These are phyloP conservation scores for Cuniculus paca DNA, from an alignment of 2,797 vertebrate genomes.

Conservation along the genomic window DNA sequence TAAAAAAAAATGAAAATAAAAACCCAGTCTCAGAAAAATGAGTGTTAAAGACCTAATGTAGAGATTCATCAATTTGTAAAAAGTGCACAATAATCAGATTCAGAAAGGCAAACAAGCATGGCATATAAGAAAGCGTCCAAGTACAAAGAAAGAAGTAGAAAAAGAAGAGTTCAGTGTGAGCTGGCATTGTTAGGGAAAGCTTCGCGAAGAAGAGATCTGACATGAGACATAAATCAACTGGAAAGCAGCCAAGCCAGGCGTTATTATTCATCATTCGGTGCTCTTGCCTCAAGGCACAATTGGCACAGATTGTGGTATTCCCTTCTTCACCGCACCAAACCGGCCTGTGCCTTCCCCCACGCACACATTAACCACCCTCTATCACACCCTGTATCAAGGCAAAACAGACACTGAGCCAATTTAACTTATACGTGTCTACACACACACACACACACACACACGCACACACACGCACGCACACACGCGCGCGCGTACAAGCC, in stretches of 20 bases:
- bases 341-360: constrained; percentile 50
- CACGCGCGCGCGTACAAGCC: constrained; percentile 40
- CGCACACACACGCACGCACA: neutral
- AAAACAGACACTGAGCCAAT: neutral
- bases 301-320: constrained; percentile 79
- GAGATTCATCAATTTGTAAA: neutral
- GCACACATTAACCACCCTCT: constrained; percentile 25
- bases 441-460: neutral
- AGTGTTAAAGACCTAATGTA: neutral
- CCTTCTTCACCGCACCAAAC: constrained; percentile 63
- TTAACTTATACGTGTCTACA: neutral
- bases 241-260: constrained; percentile 80
- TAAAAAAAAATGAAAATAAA: constrained; percentile 21
- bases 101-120: neutral
- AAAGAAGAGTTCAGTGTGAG: constrained; percentile 35
- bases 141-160: constrained; percentile 32
- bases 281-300: constrained; percentile 77
- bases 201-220: constrained; percentile 68
- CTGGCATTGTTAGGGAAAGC: constrained; percentile 72
- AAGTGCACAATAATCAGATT: constrained; percentile 4
- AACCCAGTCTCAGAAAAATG: neutral
- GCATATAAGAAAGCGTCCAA: neutral
- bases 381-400: neutral
- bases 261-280: constrained; percentile 78
- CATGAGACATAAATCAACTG: constrained; percentile 80